Conservation (phyloP, 2,113 vertebrate species). For the Orthonyx spaldingii region DNA sequence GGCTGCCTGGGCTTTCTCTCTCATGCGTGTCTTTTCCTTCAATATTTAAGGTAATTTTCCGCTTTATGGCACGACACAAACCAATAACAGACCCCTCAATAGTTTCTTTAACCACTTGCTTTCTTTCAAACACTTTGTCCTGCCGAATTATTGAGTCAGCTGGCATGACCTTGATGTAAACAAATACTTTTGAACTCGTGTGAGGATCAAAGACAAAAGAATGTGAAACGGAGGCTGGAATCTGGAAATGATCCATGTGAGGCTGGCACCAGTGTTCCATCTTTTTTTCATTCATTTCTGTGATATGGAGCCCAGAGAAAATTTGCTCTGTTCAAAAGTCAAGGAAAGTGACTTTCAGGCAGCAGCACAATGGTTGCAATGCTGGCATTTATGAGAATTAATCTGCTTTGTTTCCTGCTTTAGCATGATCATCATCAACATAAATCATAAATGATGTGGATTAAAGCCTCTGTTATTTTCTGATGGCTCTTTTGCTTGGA, state of each 20-base stretch:
- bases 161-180: conserved; percentile 41
- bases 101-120: conserved; percentile 34
- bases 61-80: conserved; percentile 25
- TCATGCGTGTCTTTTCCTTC: neutral
- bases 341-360: neutral
- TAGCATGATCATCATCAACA: neutral
- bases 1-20: conserved; percentile 10
- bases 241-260: neutral
- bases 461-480: neutral
- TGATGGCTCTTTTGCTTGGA: neutral
- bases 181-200: conserved; percentile 19
- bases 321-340: neutral
- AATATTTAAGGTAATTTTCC: conserved; percentile 28
- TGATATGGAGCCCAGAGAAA: neutral
- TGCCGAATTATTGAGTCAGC: conserved; percentile 9
- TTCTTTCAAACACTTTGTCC: conserved; percentile 31
- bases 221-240: neutral
- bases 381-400: neutral
- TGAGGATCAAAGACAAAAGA: conserved; percentile 21
- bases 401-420: neutral
- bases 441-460: neutral
- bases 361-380: neutral
- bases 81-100: neutral
- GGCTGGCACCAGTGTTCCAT: neutral
- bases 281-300: neutral